A percentile compares a stretch with the other conserved stretches of the same genome.
phyloP scores from a whole-genome alignment of 2,888 invertebrate genomes.

The Tetragonula carbonaria region DNA sequence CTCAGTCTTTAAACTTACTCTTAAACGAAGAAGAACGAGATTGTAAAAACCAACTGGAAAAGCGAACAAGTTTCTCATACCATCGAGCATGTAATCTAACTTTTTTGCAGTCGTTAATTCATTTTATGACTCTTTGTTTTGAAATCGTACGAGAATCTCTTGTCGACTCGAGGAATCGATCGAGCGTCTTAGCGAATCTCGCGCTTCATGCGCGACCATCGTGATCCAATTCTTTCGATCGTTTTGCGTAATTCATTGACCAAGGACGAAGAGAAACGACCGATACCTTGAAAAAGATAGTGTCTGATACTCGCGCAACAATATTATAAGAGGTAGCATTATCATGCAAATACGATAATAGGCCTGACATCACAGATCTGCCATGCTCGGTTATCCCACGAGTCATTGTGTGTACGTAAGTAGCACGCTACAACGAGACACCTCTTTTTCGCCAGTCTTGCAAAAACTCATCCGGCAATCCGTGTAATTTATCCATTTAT shows the following conservation, averaged over 20 bases:
- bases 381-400: constrained; percentile 34
- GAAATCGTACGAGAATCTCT: background rate
- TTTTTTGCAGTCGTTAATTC: background rate
- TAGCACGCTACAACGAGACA: constrained; percentile 9
- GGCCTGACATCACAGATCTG: constrained; percentile 52
- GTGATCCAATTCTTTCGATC: constrained; percentile 29
- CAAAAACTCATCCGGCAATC: constrained; percentile 20
- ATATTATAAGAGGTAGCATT: constrained; percentile 50
- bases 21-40: background rate
- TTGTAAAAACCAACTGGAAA: too few species aligned
- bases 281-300: constrained; percentile 42
- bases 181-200: background rate
- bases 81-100: background rate
- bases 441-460: constrained; percentile 27
- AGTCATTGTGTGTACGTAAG: constrained; percentile 31
- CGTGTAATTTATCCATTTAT: background rate
- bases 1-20: background rate
- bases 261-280: constrained; percentile 29
- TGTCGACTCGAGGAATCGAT: background rate
- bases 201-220: background rate
- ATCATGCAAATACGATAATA: constrained; percentile 60
- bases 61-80: background rate
- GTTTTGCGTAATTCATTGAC: constrained; percentile 13
- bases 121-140: background rate
- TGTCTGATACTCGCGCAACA: constrained; percentile 21